These are phyloP conservation scores for Triplophysa bombifrons DNA, from an alignment of 2,797 vertebrate genomes.

Conservation along the genomic window DNA sequence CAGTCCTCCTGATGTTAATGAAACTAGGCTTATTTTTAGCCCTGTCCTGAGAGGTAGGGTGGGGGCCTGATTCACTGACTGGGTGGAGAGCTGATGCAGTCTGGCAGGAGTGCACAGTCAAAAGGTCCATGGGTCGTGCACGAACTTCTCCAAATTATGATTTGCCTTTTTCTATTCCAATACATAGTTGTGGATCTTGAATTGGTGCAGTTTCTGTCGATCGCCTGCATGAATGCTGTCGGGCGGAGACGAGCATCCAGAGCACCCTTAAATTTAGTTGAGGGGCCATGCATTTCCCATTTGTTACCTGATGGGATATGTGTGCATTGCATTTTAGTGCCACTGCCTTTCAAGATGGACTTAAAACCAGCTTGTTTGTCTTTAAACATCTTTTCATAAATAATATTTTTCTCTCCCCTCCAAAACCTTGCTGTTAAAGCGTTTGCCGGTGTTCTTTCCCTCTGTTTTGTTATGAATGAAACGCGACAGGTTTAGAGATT, in stretches of 20 bases:
- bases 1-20: constrained; percentile 56
- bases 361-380: not conserved
- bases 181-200: not conserved
- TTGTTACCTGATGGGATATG: not conserved
- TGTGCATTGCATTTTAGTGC: not conserved
- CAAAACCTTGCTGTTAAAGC: not conserved
- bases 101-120: constrained; percentile 43
- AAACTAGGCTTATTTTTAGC: constrained; percentile 52
- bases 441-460: too few relatives aligned
- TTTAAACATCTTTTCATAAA: not conserved
- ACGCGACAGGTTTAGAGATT: not conserved
- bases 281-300: not conserved
- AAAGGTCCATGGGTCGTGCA: constrained; percentile 22
- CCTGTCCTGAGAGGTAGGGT: constrained; percentile 38
- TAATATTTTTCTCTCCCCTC: too few relatives aligned
- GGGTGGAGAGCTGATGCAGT: constrained; percentile 42
- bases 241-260: not conserved
- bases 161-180: not conserved
- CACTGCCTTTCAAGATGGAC: not conserved
- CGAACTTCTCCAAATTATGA: constrained; percentile 1
- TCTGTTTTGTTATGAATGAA: not conserved
- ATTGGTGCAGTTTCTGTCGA: not conserved
- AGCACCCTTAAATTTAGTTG: not conserved
- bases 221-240: not conserved
- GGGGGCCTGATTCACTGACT: constrained; percentile 29